Evolutionary conservation across 2,113 vertebrate genomes (phyloP), one percentile per base, ranked within the genome.

Genomic region (Limanda limanda): DNA sequence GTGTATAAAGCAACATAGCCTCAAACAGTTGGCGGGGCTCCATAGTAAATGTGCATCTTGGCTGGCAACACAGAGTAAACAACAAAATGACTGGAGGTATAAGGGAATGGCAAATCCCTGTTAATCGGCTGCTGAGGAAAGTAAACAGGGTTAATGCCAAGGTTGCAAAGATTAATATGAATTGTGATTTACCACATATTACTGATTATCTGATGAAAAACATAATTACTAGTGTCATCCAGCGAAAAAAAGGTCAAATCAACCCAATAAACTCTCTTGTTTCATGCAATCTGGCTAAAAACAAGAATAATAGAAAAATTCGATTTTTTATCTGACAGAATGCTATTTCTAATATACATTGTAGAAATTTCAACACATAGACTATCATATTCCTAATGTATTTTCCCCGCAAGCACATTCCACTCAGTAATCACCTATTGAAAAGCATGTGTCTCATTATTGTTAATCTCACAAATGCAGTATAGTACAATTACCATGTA

Each of bases 171-270:
- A 78, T 78, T 68, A 72, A 76, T 59, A 62, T 24, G 17, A 72
- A 81, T 61, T 73, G 23, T 70, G 60, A 65, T 77, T 79, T 78
- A 17, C 76, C 24, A 24, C 21, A 64, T 51, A 76, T 74, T 54
- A 23, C 63, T 59, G 51, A 65, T 75, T 75, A 78, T 74, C 62
- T 72, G 25, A 78, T 82, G 23, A 71, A 45, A 86, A 57, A 18
- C 3, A 10, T 42, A 75, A 78, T 81, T 72, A 27, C 51, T n/a
- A 23, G 5, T 25, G 62, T 61, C 66, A 65, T 27, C 52, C 18
- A 40, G n/a, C 35, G 18, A 47, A 74, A 76, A 47, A 74, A 76
- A 76, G 80, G 55, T 79, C 68, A 73, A 67, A 76, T 61, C 24
- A 21, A 66, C 75, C 42, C 12, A 45, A 48, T 56, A 71, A 37